Evolutionary conservation across 1,140 invertebrate genomes (phyloP).

Genomic region (Ips nitidus): DNA sequence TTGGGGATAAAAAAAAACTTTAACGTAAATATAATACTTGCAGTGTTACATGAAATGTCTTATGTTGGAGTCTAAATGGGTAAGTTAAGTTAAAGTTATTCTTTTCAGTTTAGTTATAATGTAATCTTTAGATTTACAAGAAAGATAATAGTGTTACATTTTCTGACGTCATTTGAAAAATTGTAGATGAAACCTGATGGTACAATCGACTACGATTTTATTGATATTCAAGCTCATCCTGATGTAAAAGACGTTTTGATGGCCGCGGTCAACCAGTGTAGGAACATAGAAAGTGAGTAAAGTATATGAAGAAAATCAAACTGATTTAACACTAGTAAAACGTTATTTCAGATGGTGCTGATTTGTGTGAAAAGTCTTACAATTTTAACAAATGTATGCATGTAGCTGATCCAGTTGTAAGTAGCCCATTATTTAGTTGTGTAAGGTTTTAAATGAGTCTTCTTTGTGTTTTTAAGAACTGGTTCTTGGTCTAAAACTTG

Average conservation of each 20-base stretch:
- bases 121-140: too few species aligned
- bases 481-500: slow-evolving; percentile 33
- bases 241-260: slow-evolving; percentile 38
- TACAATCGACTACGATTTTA: slow-evolving; percentile 40
- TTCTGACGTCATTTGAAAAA: background rate
- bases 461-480: slow-evolving; percentile 35
- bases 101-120: too few species aligned
- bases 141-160: background rate
- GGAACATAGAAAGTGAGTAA: slow-evolving; percentile 37
- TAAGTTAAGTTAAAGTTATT: slow-evolving; percentile 12
- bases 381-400: slow-evolving; percentile 40
- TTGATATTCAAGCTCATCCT: slow-evolving; percentile 33
- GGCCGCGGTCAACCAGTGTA: slow-evolving; percentile 40
- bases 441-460: background rate
- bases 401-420: slow-evolving; percentile 41
- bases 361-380: slow-evolving; percentile 41
- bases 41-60: slow-evolving; percentile 45
- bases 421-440: background rate
- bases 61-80: slow-evolving; percentile 44
- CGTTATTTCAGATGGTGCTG: slow-evolving; percentile 37
- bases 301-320: background rate
- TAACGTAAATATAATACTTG: slow-evolving; percentile 3
- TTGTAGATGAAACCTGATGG: slow-evolving; percentile 39
- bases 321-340: background rate
- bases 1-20: background rate